These are phyloP conservation scores for Oncorhynchus nerka DNA, from an alignment of 2,113 vertebrate species.

Conservation along the genomic window DNA sequence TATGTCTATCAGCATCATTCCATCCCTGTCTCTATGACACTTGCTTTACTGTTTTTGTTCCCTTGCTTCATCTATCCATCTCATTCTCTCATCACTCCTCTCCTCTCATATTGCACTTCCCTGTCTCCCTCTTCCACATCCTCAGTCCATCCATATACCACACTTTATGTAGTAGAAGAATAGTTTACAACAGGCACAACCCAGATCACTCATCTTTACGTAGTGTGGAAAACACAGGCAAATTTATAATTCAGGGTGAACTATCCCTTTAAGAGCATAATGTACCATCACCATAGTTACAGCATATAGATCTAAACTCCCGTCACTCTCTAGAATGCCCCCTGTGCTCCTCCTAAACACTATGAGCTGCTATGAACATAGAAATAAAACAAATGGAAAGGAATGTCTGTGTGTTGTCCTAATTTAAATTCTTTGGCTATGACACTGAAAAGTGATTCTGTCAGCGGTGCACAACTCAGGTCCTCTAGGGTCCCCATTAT, in stretches of 20 bases:
- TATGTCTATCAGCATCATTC: constrained; percentile 17
- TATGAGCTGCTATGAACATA: neutral
- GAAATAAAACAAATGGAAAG: neutral
- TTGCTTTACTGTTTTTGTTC: neutral
- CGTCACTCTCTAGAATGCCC: neutral
- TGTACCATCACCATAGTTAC: neutral
- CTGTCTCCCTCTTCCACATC: constrained; percentile 38
- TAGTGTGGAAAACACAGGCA: neutral
- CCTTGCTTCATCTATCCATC: neutral
- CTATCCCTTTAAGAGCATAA: neutral
- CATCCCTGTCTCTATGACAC: neutral
- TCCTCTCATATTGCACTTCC: constrained; percentile 61
- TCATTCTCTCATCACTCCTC: constrained; percentile 26
- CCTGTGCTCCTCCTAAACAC: neutral
- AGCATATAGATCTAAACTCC: neutral
- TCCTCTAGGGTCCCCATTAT: neutral
- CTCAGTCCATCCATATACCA: constrained; percentile 22
- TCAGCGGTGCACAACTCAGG: neutral
- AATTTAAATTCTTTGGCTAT: neutral
- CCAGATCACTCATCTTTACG: neutral
- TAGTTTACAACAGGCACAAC: constrained; percentile 15
- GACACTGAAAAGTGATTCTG: neutral
- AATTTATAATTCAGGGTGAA: neutral
- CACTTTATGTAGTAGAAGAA: constrained; percentile 9
- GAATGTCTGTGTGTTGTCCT: neutral